These are phyloP conservation scores for Spongilla lacustris DNA, from an alignment of 37 sponge, comb jelly and placozoan species.

Conservation along the genomic window DNA sequence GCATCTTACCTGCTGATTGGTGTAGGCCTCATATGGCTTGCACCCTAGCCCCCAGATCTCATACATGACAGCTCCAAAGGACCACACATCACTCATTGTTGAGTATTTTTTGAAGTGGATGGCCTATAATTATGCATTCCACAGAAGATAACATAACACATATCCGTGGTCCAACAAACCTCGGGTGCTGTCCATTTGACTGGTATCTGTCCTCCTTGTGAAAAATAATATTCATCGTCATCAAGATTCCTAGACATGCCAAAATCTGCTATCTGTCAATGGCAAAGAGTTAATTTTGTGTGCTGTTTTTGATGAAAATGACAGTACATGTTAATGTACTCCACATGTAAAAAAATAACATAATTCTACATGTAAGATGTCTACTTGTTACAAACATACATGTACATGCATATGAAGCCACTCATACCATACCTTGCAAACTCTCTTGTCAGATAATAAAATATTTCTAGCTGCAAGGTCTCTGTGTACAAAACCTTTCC, in stretches of 20 bases:
- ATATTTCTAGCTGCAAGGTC: slow-evolving; percentile 73
- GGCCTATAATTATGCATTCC: neutral
- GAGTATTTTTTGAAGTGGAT: slow-evolving; percentile 39
- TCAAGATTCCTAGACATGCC: slow-evolving; percentile 66
- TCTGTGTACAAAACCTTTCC: slow-evolving; percentile 64
- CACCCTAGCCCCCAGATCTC: slow-evolving; percentile 61
- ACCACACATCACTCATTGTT: slow-evolving; percentile 55
- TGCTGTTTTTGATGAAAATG: too few relatives aligned
- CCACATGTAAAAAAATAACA: too few relatives aligned
- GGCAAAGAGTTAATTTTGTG: too few relatives aligned
- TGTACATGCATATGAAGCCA: too few relatives aligned
- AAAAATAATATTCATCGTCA: slow-evolving; percentile 54
- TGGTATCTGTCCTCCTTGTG: slow-evolving; percentile 56
- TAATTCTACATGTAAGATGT: too few relatives aligned
- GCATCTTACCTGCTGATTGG: slow-evolving; percentile 8
- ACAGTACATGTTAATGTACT: too few relatives aligned
- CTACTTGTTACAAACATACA: too few relatives aligned
- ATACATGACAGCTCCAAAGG: slow-evolving; percentile 51
- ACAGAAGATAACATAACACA: too few relatives aligned
- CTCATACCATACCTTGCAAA: slow-evolving; percentile 40
- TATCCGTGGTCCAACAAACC: slow-evolving; percentile 25
- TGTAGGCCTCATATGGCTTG: slow-evolving; percentile 37
- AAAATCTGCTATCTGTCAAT: slow-evolving; percentile 69
- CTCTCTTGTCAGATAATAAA: slow-evolving; percentile 41
- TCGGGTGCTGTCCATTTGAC: slow-evolving; percentile 87